These are phyloP conservation scores for Sternarchorhynchus goeldii DNA, from an alignment of 2,797 vertebrate species.

Conservation along the genomic window DNA sequence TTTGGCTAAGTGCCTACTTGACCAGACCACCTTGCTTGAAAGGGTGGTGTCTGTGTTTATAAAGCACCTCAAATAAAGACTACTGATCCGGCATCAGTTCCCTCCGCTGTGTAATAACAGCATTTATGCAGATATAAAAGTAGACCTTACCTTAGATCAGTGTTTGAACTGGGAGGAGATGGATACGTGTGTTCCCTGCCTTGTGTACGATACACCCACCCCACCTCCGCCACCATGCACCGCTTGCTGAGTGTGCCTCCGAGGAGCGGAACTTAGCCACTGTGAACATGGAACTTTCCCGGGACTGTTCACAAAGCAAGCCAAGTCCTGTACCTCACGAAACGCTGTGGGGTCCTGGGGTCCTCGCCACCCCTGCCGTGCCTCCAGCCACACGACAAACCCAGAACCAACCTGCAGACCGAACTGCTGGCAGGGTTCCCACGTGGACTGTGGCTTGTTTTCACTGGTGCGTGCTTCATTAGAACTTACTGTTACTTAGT, in stretches of 20 bases:
- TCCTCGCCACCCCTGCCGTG: too few relatives aligned
- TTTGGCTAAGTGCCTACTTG: conserved; percentile 52
- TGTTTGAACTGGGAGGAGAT: not conserved
- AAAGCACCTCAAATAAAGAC: not conserved
- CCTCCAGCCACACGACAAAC: not conserved
- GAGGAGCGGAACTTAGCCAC: conserved; percentile 89
- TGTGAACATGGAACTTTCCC: conserved; percentile 81
- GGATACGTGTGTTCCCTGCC: conserved; percentile 9
- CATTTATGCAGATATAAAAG: not conserved
- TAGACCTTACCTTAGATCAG: conserved; percentile 31
- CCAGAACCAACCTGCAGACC: conserved; percentile 10
- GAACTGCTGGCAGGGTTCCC: not conserved
- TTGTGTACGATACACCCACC: not conserved
- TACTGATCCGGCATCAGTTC: not conserved
- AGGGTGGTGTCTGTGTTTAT: conserved; percentile 54
- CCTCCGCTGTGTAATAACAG: not conserved
- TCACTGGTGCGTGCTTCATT: not conserved
- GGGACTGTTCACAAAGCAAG: conserved; percentile 84
- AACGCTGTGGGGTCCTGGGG: conserved; percentile 54
- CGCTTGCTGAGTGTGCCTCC: conserved; percentile 61
- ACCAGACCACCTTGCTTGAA: conserved; percentile 69
- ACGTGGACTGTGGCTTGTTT: conserved; percentile 16
- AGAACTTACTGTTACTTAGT: conserved; percentile 7
- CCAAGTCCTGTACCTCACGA: conserved; percentile 83
- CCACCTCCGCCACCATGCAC: conserved; percentile 4